phyloP scores from a whole-genome alignment of 2,888 invertebrate species.

The Ichneumoninae sp. region DNA sequence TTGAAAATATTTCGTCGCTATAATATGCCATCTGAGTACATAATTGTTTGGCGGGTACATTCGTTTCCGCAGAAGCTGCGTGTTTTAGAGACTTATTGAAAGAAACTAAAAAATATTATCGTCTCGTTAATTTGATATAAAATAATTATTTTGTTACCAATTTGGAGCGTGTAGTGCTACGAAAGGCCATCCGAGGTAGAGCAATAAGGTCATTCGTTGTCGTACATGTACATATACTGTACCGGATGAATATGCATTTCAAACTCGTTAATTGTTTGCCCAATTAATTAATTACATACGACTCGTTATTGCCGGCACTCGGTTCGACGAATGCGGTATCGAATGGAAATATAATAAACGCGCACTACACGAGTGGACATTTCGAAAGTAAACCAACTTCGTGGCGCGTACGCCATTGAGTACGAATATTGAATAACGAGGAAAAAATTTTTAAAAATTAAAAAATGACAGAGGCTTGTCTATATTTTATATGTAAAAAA shows the following conservation, averaged over 20 bases:
- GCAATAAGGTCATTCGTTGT: conserved; percentile 37
- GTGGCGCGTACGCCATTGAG: conserved; percentile 19
- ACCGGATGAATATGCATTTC: conserved; percentile 36
- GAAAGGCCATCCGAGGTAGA: not conserved
- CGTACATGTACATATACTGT: not conserved
- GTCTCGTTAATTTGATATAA: not conserved
- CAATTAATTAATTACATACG: conserved; percentile 40
- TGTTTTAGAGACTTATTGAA: not conserved
- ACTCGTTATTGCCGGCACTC: conserved; percentile 44
- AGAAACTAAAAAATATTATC: not conserved
- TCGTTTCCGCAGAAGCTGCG: not conserved
- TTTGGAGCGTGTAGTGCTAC: not conserved
- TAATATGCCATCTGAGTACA: not conserved
- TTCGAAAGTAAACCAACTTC: conserved; percentile 50
- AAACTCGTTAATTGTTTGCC: conserved; percentile 36
- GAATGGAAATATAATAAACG: not conserved
- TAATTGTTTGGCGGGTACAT: not conserved
- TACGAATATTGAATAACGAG: conserved; percentile 23
- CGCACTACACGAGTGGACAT: not conserved
- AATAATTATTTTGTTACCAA: conserved; percentile 2
- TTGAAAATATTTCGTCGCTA: not conserved
- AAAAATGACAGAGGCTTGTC: conserved; percentile 2
- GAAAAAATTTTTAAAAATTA: conserved; percentile 3
- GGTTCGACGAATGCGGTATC: conserved; percentile 18
- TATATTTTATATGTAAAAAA: conserved; percentile 1